Conservation (phyloP, 2,888 invertebrate species). For the Thereva nobilitata region DNA sequence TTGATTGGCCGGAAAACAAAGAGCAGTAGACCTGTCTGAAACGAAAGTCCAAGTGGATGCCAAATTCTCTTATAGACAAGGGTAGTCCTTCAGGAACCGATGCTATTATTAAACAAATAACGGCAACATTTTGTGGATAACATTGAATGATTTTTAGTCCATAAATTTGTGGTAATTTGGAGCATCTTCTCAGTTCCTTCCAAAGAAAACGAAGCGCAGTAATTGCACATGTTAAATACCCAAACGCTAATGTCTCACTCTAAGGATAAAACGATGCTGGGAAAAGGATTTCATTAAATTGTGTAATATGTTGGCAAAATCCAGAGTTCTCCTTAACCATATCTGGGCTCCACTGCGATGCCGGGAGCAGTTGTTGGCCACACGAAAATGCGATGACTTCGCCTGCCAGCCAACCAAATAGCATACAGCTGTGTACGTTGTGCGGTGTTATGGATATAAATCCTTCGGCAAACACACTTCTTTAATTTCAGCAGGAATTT, state of each 20-base stretch:
- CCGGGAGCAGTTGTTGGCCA: conserved; percentile 19
- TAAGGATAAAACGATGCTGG: conserved; percentile 22
- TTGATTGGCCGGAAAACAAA: too few relatives aligned
- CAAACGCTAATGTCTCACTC: conserved; percentile 25
- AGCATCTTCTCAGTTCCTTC: neutral
- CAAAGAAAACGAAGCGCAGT: conserved; percentile 16
- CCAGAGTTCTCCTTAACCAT: conserved; percentile 20
- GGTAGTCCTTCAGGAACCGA: too few relatives aligned
- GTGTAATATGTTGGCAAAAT: conserved; percentile 30
- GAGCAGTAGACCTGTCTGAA: too few relatives aligned
- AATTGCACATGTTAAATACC: neutral
- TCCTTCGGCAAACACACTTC: conserved; percentile 38
- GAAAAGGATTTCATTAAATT: conserved; percentile 35
- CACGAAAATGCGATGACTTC: conserved; percentile 27
- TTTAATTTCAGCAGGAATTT: conserved; percentile 24
- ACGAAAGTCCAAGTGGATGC: too few relatives aligned
- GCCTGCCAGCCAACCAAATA: conserved; percentile 31
- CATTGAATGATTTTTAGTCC: conserved; percentile 10
- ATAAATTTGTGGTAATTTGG: conserved; percentile 26
- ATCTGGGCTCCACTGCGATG: neutral
- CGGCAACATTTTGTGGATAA: conserved; percentile 14
- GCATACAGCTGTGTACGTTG: conserved; percentile 34
- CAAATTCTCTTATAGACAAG: too few relatives aligned
- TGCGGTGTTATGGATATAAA: conserved; percentile 36
- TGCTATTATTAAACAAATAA: neutral